A percentile compares a stretch with the other conserved stretches of the same genome.
phyloP scores from a whole-genome alignment of 1,140 invertebrate species.

The Chlorops oryzae region DNA sequence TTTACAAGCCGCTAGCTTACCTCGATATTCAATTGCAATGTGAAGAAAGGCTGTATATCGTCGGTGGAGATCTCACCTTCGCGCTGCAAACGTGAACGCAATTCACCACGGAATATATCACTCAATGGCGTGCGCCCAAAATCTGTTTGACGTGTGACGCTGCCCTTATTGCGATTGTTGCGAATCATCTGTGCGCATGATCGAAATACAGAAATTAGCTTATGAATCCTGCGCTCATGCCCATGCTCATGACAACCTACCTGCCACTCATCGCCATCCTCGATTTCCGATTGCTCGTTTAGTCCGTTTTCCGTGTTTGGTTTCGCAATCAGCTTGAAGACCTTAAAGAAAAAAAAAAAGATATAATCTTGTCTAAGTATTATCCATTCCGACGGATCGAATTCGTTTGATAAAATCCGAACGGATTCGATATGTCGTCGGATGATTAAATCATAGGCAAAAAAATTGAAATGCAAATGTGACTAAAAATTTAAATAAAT shows the following conservation, averaged over 20 bases:
- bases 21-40: conserved; percentile 89
- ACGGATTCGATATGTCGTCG: no score
- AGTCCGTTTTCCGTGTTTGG: conserved; percentile 47
- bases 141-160: conserved; percentile 73
- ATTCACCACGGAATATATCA: conserved; percentile 85
- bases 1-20: conserved; percentile 49
- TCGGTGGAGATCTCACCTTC: conserved; percentile 68
- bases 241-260: conserved; percentile 43
- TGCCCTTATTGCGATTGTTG: conserved; percentile 78
- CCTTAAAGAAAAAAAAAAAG: conserved; percentile 15
- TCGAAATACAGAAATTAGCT: conserved; percentile 10
- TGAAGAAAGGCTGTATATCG: conserved; percentile 89
- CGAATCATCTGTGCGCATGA: conserved; percentile 49
- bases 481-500: neutral
- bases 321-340: conserved; percentile 46
- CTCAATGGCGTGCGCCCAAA: conserved; percentile 81
- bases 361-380: no score
- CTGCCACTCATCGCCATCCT: conserved; percentile 68
- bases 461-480: neutral
- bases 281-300: conserved; percentile 51
- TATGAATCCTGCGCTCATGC: no score
- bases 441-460: no score
- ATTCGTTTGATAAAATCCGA: no score
- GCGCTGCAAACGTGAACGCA: conserved; percentile 75
- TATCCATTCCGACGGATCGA: no score